A percentile compares a stretch with the other conserved stretches of the same genome.
Conservation (phyloP, 2,113 vertebrate species). For the Cranoglanis bouderius region DNA sequence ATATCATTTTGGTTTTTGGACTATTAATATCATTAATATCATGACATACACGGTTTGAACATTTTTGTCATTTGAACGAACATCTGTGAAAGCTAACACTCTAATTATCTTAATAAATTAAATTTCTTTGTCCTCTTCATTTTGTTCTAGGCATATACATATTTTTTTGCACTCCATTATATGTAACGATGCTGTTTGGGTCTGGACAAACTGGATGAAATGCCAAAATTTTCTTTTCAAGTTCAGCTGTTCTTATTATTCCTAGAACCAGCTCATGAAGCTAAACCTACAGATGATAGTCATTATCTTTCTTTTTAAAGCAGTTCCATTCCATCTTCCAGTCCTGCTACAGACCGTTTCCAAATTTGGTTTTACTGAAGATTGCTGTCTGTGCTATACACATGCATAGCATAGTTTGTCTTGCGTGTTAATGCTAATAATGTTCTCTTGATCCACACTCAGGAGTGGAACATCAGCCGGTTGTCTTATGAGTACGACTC, state of each 20-base stretch:
- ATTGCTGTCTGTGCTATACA: not conserved
- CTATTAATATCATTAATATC: not conserved
- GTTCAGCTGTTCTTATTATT: not conserved
- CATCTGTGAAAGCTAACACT: not conserved
- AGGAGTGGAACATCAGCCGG: slow-evolving; percentile 95
- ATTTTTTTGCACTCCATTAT: not conserved
- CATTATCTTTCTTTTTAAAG: not conserved
- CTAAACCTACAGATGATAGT: not conserved
- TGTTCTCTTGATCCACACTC: slow-evolving; percentile 12
- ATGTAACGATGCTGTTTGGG: not conserved
- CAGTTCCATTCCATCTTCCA: no score
- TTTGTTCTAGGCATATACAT: not conserved
- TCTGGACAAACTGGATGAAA: not conserved
- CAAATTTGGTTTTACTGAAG: not conserved
- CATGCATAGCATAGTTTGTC: not conserved
- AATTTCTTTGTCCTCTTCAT: not conserved
- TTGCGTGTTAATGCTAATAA: not conserved
- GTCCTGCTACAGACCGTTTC: not conserved
- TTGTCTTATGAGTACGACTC: slow-evolving; percentile 97
- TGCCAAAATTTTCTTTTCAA: not conserved
- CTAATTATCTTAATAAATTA: not conserved
- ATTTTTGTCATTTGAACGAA: not conserved
- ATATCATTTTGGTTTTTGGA: not conserved
- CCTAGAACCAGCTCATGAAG: not conserved
- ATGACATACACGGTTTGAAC: not conserved